These are phyloP conservation scores for Coendou prehensilis DNA, from an alignment of 2,797 vertebrate species.

Conservation along the genomic window DNA sequence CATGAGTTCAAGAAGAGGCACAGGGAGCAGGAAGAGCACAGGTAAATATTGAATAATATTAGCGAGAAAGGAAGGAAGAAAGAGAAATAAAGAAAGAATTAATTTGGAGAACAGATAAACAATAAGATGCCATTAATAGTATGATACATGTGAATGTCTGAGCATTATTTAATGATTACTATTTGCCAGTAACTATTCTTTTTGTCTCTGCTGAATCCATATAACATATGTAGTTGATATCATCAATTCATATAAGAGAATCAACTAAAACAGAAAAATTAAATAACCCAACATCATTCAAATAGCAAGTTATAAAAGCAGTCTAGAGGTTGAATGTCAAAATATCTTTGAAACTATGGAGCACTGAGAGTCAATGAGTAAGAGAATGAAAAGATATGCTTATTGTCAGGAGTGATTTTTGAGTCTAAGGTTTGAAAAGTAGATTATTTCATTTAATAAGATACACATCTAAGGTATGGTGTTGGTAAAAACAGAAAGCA, in stretches of 20 bases:
- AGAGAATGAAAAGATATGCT: neutral
- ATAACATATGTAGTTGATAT: neutral
- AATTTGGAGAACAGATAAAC: neutral
- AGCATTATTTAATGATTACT: conserved; percentile 20
- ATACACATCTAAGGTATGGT: neutral
- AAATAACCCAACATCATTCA: neutral
- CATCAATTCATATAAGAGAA: conserved; percentile 6
- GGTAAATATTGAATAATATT: neutral
- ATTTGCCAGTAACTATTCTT: neutral
- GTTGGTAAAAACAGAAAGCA: neutral
- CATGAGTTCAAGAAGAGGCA: neutral
- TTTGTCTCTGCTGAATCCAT: neutral
- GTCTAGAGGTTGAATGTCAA: neutral
- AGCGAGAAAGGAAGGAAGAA: neutral
- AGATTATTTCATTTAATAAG: neutral
- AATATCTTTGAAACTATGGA: neutral
- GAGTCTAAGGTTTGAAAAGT: neutral
- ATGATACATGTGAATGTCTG: neutral
- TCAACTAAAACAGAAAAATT: neutral
- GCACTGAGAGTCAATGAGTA: neutral
- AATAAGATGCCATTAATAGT: neutral
- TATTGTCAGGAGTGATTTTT: neutral
- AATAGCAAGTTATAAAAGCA: neutral
- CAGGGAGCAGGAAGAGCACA: neutral
- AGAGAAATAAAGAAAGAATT: neutral